A percentile compares a stretch with the other conserved stretches of the same genome.
These are phyloP conservation scores for Cossypha polioptera DNA, from an alignment of 2,797 vertebrate species.

Conservation along the genomic window DNA sequence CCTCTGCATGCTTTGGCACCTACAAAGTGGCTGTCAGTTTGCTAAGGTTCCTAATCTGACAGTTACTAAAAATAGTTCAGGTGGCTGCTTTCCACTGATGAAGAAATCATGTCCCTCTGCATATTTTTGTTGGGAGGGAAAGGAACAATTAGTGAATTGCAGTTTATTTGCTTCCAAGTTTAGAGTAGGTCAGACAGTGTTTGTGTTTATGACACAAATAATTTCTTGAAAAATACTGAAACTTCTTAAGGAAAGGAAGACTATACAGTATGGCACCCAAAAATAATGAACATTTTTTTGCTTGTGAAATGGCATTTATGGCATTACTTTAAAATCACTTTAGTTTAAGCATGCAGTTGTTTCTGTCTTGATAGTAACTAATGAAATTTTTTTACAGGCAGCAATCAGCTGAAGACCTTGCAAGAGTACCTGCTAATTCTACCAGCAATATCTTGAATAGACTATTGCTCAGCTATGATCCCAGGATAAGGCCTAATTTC, in stretches of 20 bases:
- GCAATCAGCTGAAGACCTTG: conserved; percentile 93
- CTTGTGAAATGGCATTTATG: not conserved
- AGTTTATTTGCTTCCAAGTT: not conserved
- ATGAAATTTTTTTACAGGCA: conserved; percentile 74
- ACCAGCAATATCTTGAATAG: conserved; percentile 98
- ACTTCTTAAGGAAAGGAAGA: not conserved
- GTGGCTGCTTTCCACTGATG: not conserved
- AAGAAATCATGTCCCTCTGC: not conserved
- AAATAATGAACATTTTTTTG: not conserved
- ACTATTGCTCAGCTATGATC: conserved; percentile 93
- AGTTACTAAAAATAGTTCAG: conserved; percentile 37
- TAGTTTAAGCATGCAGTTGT: not conserved
- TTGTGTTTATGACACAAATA: not conserved
- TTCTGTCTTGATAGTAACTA: not conserved
- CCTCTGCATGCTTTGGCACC: not conserved
- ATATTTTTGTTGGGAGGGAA: not conserved
- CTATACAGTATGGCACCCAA: not conserved
- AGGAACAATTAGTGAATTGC: not conserved
- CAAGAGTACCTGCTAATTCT: conserved; percentile 91
- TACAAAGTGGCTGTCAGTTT: conserved; percentile 12
- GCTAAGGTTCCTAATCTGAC: conserved; percentile 15
- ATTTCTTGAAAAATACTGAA: not conserved
- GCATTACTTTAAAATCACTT: not conserved
- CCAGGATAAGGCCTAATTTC: conserved; percentile 98
- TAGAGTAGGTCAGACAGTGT: not conserved